These are phyloP conservation scores for Tragelaphus eurycerus DNA, from an alignment of 2,797 vertebrate genomes.

Conservation along the genomic window DNA sequence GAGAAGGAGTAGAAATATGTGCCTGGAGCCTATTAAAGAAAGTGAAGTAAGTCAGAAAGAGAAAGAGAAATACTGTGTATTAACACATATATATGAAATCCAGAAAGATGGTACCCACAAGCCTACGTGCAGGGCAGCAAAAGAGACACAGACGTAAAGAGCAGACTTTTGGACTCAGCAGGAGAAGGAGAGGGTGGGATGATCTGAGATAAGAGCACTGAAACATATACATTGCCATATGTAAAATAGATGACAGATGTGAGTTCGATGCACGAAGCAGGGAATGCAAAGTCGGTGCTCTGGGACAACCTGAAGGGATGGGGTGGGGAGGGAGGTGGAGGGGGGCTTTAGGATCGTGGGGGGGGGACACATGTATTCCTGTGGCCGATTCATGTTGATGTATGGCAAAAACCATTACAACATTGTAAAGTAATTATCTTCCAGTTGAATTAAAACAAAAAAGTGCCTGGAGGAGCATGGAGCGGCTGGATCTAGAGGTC, in stretches of 20 bases:
- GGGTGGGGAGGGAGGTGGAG: not conserved
- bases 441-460: not conserved
- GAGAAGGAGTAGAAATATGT: not conserved
- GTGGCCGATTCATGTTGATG: not conserved
- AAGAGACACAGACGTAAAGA: not conserved
- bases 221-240: not conserved
- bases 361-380: not conserved
- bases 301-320: not conserved
- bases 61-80: not conserved
- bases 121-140: not conserved
- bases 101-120: not conserved
- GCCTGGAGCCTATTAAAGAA: not conserved
- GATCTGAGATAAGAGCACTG: not conserved
- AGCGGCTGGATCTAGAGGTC: not conserved
- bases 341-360: rapidly evolving
- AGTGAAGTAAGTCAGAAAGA: not conserved
- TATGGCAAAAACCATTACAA: not conserved
- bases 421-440: not conserved
- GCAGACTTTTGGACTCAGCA: not conserved
- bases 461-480: not conserved
- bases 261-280: not conserved
- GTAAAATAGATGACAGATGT: rapidly evolving
- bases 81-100: not conserved
- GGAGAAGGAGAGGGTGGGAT: not conserved
- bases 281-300: not conserved